These are phyloP conservation scores for Hippocampus kuda DNA, from an alignment of 2,797 vertebrate genomes.

Conservation along the genomic window DNA sequence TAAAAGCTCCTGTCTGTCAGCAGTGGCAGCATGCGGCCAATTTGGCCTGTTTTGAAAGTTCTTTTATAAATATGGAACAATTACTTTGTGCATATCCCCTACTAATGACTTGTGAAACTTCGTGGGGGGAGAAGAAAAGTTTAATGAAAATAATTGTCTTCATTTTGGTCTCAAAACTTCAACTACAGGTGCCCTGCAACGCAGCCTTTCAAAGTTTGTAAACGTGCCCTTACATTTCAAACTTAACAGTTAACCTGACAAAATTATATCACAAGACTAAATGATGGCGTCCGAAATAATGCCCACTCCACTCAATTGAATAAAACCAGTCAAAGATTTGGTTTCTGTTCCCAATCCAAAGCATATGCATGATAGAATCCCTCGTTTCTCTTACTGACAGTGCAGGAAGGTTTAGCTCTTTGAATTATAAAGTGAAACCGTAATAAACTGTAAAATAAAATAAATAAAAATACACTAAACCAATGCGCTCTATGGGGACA, in stretches of 20 bases:
- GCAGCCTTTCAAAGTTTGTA: background rate
- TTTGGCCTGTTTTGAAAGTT: slow-evolving; percentile 42
- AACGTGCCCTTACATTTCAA: background rate
- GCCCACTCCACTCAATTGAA: too few relatives aligned
- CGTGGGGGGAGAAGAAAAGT: slow-evolving; percentile 1
- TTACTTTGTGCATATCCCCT: slow-evolving; percentile 27
- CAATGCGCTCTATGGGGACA: too few relatives aligned
- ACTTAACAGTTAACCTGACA: background rate
- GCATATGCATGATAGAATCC: background rate
- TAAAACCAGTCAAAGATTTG: too few relatives aligned
- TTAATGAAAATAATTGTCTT: slow-evolving; percentile 8
- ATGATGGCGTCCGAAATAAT: too few relatives aligned
- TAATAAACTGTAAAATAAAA: too few relatives aligned
- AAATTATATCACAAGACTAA: background rate
- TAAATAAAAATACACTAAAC: too few relatives aligned
- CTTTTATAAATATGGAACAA: slow-evolving; percentile 24
- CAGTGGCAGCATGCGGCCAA: slow-evolving; percentile 40
- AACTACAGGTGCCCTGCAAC: background rate
- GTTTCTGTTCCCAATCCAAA: too few relatives aligned
- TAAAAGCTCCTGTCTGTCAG: slow-evolving; percentile 50
- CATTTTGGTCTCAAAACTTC: slow-evolving; percentile 2
- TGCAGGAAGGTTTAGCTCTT: background rate
- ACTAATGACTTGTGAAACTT: slow-evolving; percentile 12
- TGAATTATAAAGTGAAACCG: too few relatives aligned
- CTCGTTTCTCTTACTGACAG: too few relatives aligned